A percentile compares a stretch with the other conserved stretches of the same genome.
Evolutionary conservation across 30 jellyfish, hydroid and myxozoan species (phyloP).

Genomic region (Aurelia aurita complex sp. Pacific): DNA sequence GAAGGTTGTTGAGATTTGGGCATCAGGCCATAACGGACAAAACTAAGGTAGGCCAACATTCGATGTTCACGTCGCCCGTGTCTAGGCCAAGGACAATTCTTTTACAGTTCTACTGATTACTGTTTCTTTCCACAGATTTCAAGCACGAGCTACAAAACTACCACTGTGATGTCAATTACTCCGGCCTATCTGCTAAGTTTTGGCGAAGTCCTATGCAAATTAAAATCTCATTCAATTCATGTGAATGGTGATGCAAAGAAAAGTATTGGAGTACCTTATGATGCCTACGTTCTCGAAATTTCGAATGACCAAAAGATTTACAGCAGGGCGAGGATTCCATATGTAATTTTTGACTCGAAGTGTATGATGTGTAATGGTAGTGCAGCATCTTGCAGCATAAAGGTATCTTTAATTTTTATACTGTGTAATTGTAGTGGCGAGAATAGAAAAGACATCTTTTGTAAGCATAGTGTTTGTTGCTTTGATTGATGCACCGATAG

Average conservation of each 20-base stretch:
- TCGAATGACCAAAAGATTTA: constrained; percentile 55
- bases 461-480: no score
- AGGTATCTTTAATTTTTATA: no score
- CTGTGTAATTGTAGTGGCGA: no score
- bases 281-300: constrained; percentile 60
- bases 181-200: constrained; percentile 67
- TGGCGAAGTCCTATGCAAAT: constrained; percentile 58
- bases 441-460: no score
- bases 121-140: not conserved
- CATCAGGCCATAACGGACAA: no score
- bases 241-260: constrained; percentile 15
- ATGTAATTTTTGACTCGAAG: constrained; percentile 70
- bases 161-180: not conserved
- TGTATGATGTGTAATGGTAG: constrained; percentile 68
- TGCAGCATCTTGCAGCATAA: not conserved
- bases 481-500: no score
- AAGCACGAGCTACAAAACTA: not conserved
- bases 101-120: not conserved
- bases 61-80: no score
- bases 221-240: constrained; percentile 29
- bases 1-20: no score
- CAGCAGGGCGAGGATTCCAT: constrained; percentile 25
- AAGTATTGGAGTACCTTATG: constrained; percentile 31
- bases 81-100: not conserved
- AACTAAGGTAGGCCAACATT: no score